These are phyloP conservation scores for Turdus rufiventris DNA, from an alignment of 2,113 vertebrate genomes.

Conservation along the genomic window DNA sequence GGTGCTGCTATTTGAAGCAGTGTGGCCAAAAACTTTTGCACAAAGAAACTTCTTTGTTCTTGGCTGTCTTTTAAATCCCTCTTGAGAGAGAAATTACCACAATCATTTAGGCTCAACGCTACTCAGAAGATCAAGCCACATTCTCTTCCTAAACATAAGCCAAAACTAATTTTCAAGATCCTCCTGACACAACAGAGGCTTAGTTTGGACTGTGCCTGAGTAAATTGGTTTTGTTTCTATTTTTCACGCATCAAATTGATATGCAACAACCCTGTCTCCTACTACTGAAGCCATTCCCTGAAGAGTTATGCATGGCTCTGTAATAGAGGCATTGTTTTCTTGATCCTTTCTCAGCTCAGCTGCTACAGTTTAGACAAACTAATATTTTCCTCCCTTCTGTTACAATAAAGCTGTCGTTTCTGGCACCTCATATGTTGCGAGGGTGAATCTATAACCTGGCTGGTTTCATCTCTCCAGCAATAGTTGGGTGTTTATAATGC, in stretches of 20 bases:
- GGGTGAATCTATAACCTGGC: slow-evolving; percentile 45
- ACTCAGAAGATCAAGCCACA: neutral
- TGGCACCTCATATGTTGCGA: slow-evolving; percentile 46
- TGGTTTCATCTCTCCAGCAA: slow-evolving; percentile 36
- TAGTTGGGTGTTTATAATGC: slow-evolving; percentile 42
- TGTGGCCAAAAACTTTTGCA: neutral
- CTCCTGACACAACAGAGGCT: neutral
- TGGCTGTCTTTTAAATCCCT: neutral
- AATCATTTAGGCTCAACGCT: neutral
- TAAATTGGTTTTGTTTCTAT: slow-evolving; percentile 39
- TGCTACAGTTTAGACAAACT: slow-evolving; percentile 58
- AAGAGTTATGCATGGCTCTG: slow-evolving; percentile 40
- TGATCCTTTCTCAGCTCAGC: slow-evolving; percentile 46
- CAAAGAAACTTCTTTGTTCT: neutral
- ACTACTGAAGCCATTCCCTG: slow-evolving; percentile 3
- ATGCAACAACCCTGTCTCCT: slow-evolving; percentile 24
- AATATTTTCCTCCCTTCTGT: slow-evolving; percentile 46
- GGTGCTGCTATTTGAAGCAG: neutral
- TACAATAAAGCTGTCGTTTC: slow-evolving; percentile 60
- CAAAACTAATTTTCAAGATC: slow-evolving; percentile 24
- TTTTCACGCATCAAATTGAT: slow-evolving; percentile 45
- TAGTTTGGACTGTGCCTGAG: neutral
- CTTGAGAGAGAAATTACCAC: neutral
- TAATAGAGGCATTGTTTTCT: slow-evolving; percentile 53
- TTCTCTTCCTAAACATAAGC: neutral